Evolutionary conservation across 2,797 vertebrate species (phyloP).

Genomic region (Sciaenops ocellatus): DNA sequence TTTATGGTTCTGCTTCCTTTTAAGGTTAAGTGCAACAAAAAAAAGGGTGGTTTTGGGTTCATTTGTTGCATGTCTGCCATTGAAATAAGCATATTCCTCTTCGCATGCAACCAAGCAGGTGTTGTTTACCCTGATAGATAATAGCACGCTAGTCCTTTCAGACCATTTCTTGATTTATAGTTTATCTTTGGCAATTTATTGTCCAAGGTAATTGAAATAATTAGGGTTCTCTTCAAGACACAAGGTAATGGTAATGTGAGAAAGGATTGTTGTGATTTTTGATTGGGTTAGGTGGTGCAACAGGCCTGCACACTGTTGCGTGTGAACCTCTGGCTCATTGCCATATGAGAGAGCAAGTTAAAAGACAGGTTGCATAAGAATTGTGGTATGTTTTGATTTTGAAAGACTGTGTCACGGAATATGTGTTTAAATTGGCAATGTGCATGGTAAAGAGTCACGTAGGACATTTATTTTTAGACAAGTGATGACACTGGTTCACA

Average conservation of each 20-base stretch:
- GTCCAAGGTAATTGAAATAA: slow-evolving; percentile 52
- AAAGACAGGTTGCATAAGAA: slow-evolving; percentile 77
- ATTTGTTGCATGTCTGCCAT: slow-evolving; percentile 50
- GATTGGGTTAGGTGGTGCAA: slow-evolving; percentile 60
- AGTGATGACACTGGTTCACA: slow-evolving; percentile 27
- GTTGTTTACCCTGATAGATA: slow-evolving; percentile 67
- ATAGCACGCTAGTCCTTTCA: slow-evolving; percentile 48
- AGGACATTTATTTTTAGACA: slow-evolving; percentile 38
- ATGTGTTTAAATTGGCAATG: slow-evolving; percentile 58
- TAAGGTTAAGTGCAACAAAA: slow-evolving; percentile 29
- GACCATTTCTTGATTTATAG: slow-evolving; percentile 64
- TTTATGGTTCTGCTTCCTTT: slow-evolving; percentile 55
- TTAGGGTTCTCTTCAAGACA: slow-evolving; percentile 50
- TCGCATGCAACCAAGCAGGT: slow-evolving; percentile 62
- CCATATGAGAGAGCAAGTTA: slow-evolving; percentile 73
- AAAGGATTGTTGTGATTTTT: slow-evolving; percentile 68
- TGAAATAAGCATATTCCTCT: slow-evolving; percentile 41
- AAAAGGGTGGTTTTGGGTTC: slow-evolving; percentile 23
- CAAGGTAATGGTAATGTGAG: slow-evolving; percentile 71
- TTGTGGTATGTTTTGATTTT: slow-evolving; percentile 71
- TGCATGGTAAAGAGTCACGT: slow-evolving; percentile 55
- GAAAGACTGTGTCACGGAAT: slow-evolving; percentile 63
- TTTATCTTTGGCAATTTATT: slow-evolving; percentile 43
- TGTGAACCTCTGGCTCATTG: slow-evolving; percentile 82
- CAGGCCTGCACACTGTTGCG: slow-evolving; percentile 78